These are phyloP conservation scores for Pogonognathellus flavescens DNA, from an alignment of 1,140 invertebrate genomes.

Conservation along the genomic window DNA sequence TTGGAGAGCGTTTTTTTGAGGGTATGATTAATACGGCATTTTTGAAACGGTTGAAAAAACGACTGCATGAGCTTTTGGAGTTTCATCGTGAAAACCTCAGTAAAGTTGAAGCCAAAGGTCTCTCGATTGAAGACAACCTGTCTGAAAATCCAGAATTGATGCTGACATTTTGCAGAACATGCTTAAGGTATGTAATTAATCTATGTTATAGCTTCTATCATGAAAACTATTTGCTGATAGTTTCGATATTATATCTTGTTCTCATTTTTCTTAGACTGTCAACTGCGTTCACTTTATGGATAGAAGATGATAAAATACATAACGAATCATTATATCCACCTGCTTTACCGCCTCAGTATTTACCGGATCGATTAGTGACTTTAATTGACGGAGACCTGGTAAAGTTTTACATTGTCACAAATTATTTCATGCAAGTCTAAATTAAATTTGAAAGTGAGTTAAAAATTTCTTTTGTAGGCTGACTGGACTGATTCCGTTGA, in stretches of 20 bases:
- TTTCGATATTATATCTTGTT: conserved; percentile 22
- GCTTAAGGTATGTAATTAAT: conserved; percentile 52
- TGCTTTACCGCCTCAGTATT: conserved; percentile 80
- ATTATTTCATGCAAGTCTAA: not conserved
- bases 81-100: conserved; percentile 72
- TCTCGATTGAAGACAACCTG: conserved; percentile 24
- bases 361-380: conserved; percentile 73
- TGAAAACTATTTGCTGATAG: conserved; percentile 1
- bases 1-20: conserved; percentile 85
- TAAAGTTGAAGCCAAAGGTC: conserved; percentile 30
- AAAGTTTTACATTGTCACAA: conserved; percentile 54
- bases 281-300: conserved; percentile 80
- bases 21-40: conserved; percentile 79
- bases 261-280: conserved; percentile 72
- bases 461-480: conserved; percentile 37
- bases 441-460: not conserved
- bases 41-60: conserved; percentile 81
- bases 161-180: conserved; percentile 35
- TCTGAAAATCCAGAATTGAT: conserved; percentile 51
- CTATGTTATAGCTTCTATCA: no score
- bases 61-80: conserved; percentile 77
- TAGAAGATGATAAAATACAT: conserved; percentile 83
- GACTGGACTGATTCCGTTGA: conserved; percentile 64
- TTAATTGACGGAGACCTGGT: conserved; percentile 74
- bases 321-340: conserved; percentile 79